Conservation (phyloP, 2,113 vertebrate species). For the Leptobrachium leishanense region DNA sequence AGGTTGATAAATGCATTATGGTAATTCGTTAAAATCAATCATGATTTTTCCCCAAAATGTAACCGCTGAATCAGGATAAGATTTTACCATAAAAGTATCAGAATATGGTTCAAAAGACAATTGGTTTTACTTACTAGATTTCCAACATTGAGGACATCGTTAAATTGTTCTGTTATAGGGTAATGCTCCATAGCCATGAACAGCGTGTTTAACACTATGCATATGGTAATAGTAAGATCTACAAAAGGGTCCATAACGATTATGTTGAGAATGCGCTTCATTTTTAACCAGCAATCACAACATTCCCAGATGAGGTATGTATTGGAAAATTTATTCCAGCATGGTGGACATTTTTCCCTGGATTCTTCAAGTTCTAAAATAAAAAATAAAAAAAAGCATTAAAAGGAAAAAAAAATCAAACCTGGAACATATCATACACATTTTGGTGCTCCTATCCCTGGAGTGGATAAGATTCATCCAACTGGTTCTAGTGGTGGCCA, state of each 20-base stretch:
- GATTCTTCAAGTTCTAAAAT: slow-evolving; percentile 90
- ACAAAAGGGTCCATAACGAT: slow-evolving; percentile 95
- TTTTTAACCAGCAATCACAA: slow-evolving; percentile 84
- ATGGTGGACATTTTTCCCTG: slow-evolving; percentile 86
- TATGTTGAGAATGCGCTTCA: slow-evolving; percentile 79
- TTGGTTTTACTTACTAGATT: slow-evolving; percentile 78
- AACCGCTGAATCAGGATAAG: too few relatives aligned
- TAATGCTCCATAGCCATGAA: slow-evolving; percentile 98
- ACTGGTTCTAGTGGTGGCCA: too few relatives aligned
- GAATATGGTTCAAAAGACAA: not conserved
- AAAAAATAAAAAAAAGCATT: slow-evolving; percentile 8
- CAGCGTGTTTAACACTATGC: slow-evolving; percentile 93
- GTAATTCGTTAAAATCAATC: too few relatives aligned
- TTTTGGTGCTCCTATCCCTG: too few relatives aligned
- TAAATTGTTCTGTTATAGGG: slow-evolving; percentile 71
- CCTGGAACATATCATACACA: too few relatives aligned
- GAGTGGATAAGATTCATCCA: too few relatives aligned
- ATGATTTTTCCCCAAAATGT: too few relatives aligned
- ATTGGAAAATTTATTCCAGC: slow-evolving; percentile 88
- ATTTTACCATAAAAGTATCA: too few relatives aligned
- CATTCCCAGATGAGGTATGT: slow-evolving; percentile 94
- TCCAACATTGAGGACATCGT: slow-evolving; percentile 74
- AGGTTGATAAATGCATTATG: too few relatives aligned
- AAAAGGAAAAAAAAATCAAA: too few relatives aligned
- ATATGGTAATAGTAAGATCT: slow-evolving; percentile 91